A percentile compares a stretch with the other conserved stretches of the same genome.
phyloP scores from a whole-genome alignment of 2,888 invertebrate genomes.

The Perizoma affinitatum region DNA sequence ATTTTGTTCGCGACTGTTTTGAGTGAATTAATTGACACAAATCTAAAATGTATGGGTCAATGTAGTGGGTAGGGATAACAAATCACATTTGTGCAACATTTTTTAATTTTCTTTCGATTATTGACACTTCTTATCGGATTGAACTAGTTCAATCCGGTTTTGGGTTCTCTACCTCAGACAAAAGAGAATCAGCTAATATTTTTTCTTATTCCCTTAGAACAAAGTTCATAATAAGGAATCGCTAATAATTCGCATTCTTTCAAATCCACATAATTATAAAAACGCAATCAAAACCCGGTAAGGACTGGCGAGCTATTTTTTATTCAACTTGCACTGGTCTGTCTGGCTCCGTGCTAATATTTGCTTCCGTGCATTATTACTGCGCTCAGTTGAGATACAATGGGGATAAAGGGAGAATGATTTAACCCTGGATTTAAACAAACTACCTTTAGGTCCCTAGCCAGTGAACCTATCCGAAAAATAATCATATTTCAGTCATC shows the following conservation, averaged over 20 bases:
- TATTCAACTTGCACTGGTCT: slow-evolving; percentile 59
- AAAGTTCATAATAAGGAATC: no score
- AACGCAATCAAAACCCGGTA: slow-evolving; percentile 49
- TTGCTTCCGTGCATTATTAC: slow-evolving; percentile 78
- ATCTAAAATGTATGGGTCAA: no score
- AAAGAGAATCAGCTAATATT: no score
- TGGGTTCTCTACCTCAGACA: no score
- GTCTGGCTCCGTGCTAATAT: slow-evolving; percentile 78
- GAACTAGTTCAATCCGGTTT: no score
- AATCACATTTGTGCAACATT: no score
- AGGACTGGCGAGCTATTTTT: slow-evolving; percentile 59
- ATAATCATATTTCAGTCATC: neutral
- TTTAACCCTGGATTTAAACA: neutral
- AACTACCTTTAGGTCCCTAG: neutral
- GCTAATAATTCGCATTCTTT: neutral
- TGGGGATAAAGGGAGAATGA: slow-evolving; percentile 9
- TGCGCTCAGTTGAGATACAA: slow-evolving; percentile 48
- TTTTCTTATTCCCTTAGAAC: no score
- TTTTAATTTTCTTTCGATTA: no score
- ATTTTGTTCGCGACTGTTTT: no score
- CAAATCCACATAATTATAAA: slow-evolving; percentile 36
- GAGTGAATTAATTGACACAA: no score
- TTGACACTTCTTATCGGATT: no score
- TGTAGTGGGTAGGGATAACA: no score
- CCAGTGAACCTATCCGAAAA: slow-evolving; percentile 6